These are phyloP conservation scores for Zygogramma bicolorata DNA, from an alignment of 2,888 invertebrate species.

Conservation along the genomic window DNA sequence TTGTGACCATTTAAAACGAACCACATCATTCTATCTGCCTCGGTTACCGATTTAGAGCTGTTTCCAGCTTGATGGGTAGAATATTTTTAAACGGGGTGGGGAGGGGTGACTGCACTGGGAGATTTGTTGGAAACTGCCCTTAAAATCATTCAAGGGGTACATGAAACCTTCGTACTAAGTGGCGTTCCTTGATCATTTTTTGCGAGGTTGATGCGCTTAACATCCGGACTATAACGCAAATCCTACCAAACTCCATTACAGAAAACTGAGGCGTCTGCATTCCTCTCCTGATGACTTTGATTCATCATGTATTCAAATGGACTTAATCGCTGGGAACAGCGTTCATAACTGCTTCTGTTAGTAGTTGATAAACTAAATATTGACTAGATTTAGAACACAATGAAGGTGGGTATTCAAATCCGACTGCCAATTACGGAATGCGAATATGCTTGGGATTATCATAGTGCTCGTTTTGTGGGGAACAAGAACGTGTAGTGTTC, in stretches of 20 bases:
- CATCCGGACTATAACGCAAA: too few relatives aligned
- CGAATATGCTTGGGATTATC: background rate
- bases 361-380: slow-evolving; percentile 7
- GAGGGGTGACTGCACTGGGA: too few relatives aligned
- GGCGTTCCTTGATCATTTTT: too few relatives aligned
- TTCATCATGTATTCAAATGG: background rate
- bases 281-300: background rate
- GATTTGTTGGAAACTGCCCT: too few relatives aligned
- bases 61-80: too few relatives aligned
- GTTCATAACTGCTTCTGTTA: background rate
- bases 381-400: background rate
- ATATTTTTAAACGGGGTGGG: too few relatives aligned
- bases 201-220: too few relatives aligned
- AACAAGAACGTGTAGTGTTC: background rate
- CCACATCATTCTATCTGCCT: too few relatives aligned
- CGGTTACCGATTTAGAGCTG: too few relatives aligned
- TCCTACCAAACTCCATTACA: background rate
- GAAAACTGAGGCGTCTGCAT: background rate
- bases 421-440: background rate
- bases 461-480: background rate
- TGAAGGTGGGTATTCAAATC: background rate
- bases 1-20: too few relatives aligned
- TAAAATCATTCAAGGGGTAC: too few relatives aligned
- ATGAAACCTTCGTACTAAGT: too few relatives aligned
- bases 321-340: background rate